phyloP scores from a whole-genome alignment of 2,888 invertebrate genomes.

The Pyrrhopygopsis socrates region DNA sequence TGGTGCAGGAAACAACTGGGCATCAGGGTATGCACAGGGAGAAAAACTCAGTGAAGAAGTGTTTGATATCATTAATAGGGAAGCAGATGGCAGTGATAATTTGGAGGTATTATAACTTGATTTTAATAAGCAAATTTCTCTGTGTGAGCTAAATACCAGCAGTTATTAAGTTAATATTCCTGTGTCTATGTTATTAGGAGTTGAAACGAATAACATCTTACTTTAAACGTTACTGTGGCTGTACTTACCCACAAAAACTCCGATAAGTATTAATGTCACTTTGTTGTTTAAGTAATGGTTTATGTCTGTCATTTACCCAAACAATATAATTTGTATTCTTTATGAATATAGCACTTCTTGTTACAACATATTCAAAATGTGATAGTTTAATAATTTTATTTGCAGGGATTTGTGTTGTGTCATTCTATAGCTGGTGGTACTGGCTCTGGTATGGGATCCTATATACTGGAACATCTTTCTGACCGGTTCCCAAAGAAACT shows the following conservation, averaged over 20 bases:
- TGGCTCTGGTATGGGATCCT: constrained; percentile 99
- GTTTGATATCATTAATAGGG: constrained; percentile 99
- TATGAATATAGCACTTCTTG: no score
- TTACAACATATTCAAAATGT: background rate
- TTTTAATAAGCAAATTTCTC: no score
- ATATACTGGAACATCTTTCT: constrained; percentile 98
- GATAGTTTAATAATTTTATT: constrained; percentile 48
- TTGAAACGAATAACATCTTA: no score
- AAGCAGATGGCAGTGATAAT: constrained; percentile 99
- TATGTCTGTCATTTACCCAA: no score
- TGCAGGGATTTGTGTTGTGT: constrained; percentile 99
- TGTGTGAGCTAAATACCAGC: no score
- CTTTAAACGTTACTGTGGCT: no score
- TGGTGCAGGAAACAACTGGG: constrained; percentile 99
- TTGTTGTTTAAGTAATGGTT: no score
- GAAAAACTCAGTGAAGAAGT: constrained; percentile 99
- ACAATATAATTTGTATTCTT: no score
- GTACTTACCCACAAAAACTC: no score
- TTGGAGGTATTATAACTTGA: constrained; percentile 97
- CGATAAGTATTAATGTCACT: no score
- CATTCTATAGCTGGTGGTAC: constrained; percentile 99
- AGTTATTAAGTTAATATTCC: no score
- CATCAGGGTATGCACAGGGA: constrained; percentile 99
- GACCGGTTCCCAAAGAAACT: constrained; percentile 99
- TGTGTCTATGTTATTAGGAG: no score